Evolutionary conservation across 2,888 invertebrate genomes (phyloP), one percentile per base, ranked within the genome.

Genomic region (Resseliella maxima): DNA sequence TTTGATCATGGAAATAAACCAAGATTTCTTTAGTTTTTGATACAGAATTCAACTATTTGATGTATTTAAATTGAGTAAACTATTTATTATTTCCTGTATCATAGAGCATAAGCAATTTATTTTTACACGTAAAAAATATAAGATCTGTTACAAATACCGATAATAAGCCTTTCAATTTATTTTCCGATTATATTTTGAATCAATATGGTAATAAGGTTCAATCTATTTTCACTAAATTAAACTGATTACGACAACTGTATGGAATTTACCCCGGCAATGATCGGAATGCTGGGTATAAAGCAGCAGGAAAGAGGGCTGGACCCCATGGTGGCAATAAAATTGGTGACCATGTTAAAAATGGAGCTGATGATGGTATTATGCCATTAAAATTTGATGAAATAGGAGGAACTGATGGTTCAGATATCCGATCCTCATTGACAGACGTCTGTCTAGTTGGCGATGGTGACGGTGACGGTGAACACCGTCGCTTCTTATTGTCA

Each of bases 231-330:
- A 72, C 27, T 27, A 72, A 21, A n/a, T 21, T 38, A 72, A 24
- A 41, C 50, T 6, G 59, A 72, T 59, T 88, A 92, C 94, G 93
- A 93, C n/a, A n/a, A n/a, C n/a, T n/a, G n/a, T n/a, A n/a, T n/a
- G n/a, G n/a, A n/a, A n/a, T n/a, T n/a, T n/a, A 95, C 95, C 95
- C 94, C 86, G 95, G 95, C 89, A 95, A 92, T 87, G 94, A 94
- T 85, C 94, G 92, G 88, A 94, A 92, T 81, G 95, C 94, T 89
- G 94, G 95, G 91, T 94, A 95, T 90, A 94, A 94, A 88, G 94
- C 94, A 88, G 94, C 94, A 88, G 95, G 94, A 88, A 95, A 89
- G 87, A 95, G 92, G 59, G 95, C 94, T 88, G 94, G 94, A 86
- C 94, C 94, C 95, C 95, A 95, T 35, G 95, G 95, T 88, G 94